Evolutionary conservation across 2,888 invertebrate genomes (phyloP), one percentile per base, ranked within the genome.

Genomic region (Cryptocephalus primarius): DNA sequence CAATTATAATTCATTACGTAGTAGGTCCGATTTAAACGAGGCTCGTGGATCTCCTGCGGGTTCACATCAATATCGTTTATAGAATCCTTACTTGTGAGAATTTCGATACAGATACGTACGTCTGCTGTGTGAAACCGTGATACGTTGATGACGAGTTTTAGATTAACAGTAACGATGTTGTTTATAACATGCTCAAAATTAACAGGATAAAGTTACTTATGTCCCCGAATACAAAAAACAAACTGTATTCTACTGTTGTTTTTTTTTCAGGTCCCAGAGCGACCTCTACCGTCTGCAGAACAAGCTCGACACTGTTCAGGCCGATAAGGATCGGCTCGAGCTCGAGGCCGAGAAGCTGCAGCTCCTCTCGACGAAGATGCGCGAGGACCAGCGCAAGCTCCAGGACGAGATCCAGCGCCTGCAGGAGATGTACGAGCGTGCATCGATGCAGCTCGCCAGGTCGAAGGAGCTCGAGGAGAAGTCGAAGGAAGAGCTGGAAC

Each of bases 381-480:
- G 89, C 53, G 91, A 92, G 49, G 91, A 92, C 58, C 80, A 85
- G 54, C 80, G 90, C 38, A 91, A 91, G 68, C 72, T 88, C 12
- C 89, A 90, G 69, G 91, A 93, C 57, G 92, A 93, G 66, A 74
- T 88, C 55, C 80, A 86, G 43, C 80, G 88, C 50, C 71, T 90
- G 45, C 90, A 92, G 67, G 92, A 93, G 72, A 81, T 89, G 75
- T 91, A 90, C 64, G 91, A 92, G 60, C 77, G 92, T 53, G 85
- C 89, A 11, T 83, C 88, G 9, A 74, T 92, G 57, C 91, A 93
- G 66, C 73, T 92, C 31, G 82, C 22, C 47, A 79, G 92, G 56
- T 83, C 88, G 44, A 91, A 91, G 68, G 93, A 93, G 69, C 79
- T 83, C 59, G 93, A 93, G 72, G 92, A 93, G 57, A 92, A 92